Evolutionary conservation across 2,113 vertebrate species (phyloP), one percentile per base, ranked within the genome.

Genomic region (Cinclus cinclus): DNA sequence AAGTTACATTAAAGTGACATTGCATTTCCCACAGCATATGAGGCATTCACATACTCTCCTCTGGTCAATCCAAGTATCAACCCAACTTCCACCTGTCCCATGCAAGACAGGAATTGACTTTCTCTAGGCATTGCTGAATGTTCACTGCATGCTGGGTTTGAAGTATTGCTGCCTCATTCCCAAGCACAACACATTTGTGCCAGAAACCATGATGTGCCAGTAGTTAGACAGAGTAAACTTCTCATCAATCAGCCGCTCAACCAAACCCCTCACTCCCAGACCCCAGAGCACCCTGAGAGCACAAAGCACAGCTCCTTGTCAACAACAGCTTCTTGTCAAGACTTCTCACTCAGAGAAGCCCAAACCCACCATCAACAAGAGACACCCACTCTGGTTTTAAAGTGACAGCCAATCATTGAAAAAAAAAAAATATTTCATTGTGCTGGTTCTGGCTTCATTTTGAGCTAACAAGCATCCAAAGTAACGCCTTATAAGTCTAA

Each of bases 401-500:
- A 91, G 52, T 17, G 49, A 64, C 25, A 87, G 53, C 10, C 41
- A 88, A 15, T 8, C 52, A 30, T 69, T 37, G 59, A 77, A 56
- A 15, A 68, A 77, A 68, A 77, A 56, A 15, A 70, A 76, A 63
- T 11, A 28, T 6, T 63, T 15, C 44, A 13, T 10, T 30, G 12
- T 67, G 18, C 25, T n/a, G 22, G 15, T 81, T 21, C 28, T 46
- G 44, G 24, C 23, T 82, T 82, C 7, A 0, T 84, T 84, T 25
- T 47, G 39, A 91, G 46, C 13, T 30, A 41, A 50, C 13, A 75
- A 56, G 3, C 8, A 21, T 31, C n/a, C 63, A 64, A 24, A 84
- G 8, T 4, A 83, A 46, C 1, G 1, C 24, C 21, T 25, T 22
- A 0, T 18, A 22, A 73, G 37, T 47, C 82, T 58, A 15, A 86